Evolutionary conservation across 2,113 vertebrate species (phyloP), one percentile per base, ranked within the genome.

Genomic region (Centropus bengalensis): DNA sequence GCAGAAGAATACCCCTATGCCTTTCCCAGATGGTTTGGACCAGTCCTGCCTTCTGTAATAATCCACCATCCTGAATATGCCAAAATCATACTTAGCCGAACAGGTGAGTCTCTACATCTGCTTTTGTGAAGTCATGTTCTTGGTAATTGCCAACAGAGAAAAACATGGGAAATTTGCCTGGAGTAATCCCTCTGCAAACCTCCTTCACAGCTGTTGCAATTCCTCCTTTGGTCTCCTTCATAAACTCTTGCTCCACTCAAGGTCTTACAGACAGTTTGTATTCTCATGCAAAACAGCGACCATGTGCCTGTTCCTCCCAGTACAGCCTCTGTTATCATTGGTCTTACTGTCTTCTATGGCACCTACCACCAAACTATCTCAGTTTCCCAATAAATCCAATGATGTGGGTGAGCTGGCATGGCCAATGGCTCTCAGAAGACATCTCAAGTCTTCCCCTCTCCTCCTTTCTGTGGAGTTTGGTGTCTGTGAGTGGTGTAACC

Each of bases 11-110:
- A 98, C 69, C 98, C 97, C 1, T 96, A 96, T 40, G 98, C 97
- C 14, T 98, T 98, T 32, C 96, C 97, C 12, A 2, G 98, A 8
- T 98, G 98, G 98, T 81, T 98, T 87, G 98, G 98, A 33, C 98
- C 98, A 12, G 68, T 96, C 64, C 6, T 95, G 27, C 86, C 95
- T 51, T 2, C 86, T 51, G 21, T 99, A 27, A 8, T 85, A 32
- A 69, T 98, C 85, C 97, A 98, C 73, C 98, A 99, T 84, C 98
- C 98, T 30, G 98, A 98, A 70, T 99, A 98, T 81, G 97, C 94
- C n/a, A 99, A 98, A 95, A 96, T 55, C 16, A 10, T 97, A 30
- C 66, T 97, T 82, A 58, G 68, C 23, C 82, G 63, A 89, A 22
- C 80, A 0, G 96, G 97, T 97, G 90, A 88, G 93, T 42, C 6